Percentiles rank a stretch among this genome's conserved stretches.
Conservation (phyloP, 1,140 invertebrate genomes). For the Grapholita molesta region DNA sequence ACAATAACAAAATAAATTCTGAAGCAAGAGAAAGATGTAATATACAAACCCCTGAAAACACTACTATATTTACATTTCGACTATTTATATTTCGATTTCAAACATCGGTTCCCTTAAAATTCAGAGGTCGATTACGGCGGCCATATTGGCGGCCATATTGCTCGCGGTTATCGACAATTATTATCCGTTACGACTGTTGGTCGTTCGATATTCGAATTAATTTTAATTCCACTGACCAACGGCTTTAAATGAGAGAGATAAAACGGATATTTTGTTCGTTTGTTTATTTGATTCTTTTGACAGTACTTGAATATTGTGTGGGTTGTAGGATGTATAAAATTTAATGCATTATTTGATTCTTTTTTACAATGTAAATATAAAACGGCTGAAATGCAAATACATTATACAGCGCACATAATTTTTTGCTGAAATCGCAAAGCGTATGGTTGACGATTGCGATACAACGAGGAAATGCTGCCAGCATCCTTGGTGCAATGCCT, state of each 20-base stretch:
- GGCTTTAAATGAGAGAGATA: neutral
- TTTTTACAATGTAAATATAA: too few species aligned
- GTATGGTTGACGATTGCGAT: too few species aligned
- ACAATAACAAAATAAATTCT: too few species aligned
- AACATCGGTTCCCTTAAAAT: neutral
- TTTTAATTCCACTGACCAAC: neutral
- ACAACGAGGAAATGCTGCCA: too few species aligned
- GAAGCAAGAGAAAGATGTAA: too few species aligned
- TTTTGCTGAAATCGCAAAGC: too few species aligned
- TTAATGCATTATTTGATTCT: too few species aligned
- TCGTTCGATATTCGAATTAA: conserved; percentile 13
- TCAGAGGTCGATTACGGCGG: neutral
- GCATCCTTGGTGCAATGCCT: too few species aligned
- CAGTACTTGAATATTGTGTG: neutral
- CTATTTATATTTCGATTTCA: neutral
- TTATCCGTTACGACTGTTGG: conserved; percentile 1
- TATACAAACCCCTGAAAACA: too few species aligned
- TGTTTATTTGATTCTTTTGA: neutral
- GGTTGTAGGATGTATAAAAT: neutral
- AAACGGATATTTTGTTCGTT: neutral
- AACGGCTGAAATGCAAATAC: too few species aligned
- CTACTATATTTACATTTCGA: too few species aligned
- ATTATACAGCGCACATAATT: too few species aligned
- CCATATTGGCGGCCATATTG: conserved; percentile 12
- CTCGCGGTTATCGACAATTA: neutral